A percentile compares a stretch with the other conserved stretches of the same genome.
These are phyloP conservation scores for Asteroscopus sphinx DNA, from an alignment of 2,888 invertebrate species.

Conservation along the genomic window DNA sequence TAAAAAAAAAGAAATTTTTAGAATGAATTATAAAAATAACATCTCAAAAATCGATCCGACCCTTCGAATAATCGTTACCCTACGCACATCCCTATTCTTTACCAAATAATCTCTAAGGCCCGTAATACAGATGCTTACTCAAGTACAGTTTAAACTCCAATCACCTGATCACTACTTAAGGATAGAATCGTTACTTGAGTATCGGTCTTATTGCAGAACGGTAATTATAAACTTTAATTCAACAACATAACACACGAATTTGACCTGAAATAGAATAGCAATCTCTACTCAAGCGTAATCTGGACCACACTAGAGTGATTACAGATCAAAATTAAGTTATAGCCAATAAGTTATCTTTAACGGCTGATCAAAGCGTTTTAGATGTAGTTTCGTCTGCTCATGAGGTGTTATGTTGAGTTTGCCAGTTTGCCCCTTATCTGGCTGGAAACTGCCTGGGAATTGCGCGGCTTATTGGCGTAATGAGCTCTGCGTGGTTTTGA, in stretches of 20 bases:
- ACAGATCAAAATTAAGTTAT: slow-evolving; percentile 55
- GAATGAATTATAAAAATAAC: neutral
- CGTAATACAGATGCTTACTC: no score
- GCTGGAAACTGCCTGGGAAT: slow-evolving; percentile 31
- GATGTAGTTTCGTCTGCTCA: slow-evolving; percentile 48
- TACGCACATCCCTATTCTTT: slow-evolving; percentile 31
- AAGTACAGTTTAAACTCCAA: no score
- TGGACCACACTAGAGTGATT: no score
- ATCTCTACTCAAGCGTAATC: no score
- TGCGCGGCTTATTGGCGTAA: slow-evolving; percentile 44
- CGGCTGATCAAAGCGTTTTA: slow-evolving; percentile 55
- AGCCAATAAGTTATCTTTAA: slow-evolving; percentile 55
- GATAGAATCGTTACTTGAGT: no score
- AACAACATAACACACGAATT: no score
- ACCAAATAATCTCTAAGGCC: slow-evolving; percentile 39
- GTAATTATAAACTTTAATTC: no score
- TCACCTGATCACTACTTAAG: no score
- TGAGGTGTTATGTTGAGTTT: slow-evolving; percentile 47
- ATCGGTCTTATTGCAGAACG: no score
- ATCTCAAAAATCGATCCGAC: neutral
- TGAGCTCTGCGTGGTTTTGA: slow-evolving; percentile 37
- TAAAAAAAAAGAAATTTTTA: no score
- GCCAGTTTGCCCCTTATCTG: slow-evolving; percentile 43
- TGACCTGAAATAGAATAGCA: no score
- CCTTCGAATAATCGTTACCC: slow-evolving; percentile 8